Evolutionary conservation across 2,797 vertebrate genomes (phyloP).

Genomic region (Gambusia yucatana): DNA sequence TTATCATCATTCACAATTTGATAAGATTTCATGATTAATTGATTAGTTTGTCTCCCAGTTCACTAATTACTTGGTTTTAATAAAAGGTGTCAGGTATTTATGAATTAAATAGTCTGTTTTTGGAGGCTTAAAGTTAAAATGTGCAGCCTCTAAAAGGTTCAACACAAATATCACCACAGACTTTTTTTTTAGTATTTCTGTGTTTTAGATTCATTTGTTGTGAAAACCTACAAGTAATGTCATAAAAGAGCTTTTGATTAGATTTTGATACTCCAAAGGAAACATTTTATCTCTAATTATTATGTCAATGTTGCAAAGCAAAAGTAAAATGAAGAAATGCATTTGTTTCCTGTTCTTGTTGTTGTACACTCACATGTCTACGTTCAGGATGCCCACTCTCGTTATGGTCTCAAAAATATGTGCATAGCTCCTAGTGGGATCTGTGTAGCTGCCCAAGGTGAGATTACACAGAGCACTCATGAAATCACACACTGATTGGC

Average conservation of each 20-base stretch:
- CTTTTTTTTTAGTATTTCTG: neutral
- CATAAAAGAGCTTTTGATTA: neutral
- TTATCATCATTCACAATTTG: neutral
- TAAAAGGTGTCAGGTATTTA: neutral
- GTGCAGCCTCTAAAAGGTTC: neutral
- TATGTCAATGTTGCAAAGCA: neutral
- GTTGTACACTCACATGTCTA: neutral
- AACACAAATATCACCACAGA: neutral
- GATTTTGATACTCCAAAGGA: neutral
- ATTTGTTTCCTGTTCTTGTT: neutral
- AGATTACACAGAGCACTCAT: neutral
- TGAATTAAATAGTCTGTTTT: neutral
- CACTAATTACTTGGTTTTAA: neutral
- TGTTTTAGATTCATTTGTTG: neutral
- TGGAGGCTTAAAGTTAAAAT: neutral
- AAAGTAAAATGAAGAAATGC: neutral
- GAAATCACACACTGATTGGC: constrained; percentile 6
- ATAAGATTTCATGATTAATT: neutral
- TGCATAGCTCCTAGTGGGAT: neutral
- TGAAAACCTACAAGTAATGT: neutral
- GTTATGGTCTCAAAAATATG: constrained; percentile 1
- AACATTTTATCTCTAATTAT: neutral
- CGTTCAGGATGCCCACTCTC: neutral
- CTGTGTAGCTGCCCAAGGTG: constrained; percentile 7
- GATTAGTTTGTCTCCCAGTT: neutral